Conservation (phyloP, 2,113 vertebrate species). For the Scolopax mira region DNA sequence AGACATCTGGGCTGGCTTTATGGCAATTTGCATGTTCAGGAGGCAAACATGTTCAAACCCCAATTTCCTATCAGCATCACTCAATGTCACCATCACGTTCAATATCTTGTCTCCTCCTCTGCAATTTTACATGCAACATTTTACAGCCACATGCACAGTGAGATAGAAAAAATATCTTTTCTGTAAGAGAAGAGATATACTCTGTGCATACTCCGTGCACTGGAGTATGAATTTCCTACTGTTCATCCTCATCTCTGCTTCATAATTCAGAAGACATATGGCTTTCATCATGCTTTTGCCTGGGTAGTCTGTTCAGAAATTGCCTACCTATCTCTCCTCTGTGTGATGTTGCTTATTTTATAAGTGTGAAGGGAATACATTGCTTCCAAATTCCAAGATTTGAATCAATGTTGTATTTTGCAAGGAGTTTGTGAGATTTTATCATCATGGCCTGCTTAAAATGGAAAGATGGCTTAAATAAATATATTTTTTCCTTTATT, state of each 20-base stretch:
- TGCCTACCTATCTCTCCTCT: not conserved
- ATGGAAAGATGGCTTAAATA: not conserved
- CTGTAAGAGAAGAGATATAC: not conserved
- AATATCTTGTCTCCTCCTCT: not conserved
- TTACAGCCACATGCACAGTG: not conserved
- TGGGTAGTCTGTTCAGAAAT: not conserved
- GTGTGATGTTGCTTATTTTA: not conserved
- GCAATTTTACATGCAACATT: not conserved
- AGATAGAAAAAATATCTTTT: not conserved
- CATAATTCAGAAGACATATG: not conserved
- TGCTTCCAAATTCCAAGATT: not conserved
- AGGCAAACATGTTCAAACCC: not conserved
- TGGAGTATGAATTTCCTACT: not conserved
- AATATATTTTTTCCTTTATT: not conserved
- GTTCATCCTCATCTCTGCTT: not conserved
- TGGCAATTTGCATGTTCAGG: not conserved
- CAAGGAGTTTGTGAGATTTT: not conserved
- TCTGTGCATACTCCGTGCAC: not conserved
- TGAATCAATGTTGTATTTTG: not conserved
- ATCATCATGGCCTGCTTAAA: not conserved
- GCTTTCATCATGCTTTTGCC: not conserved
- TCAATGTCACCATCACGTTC: not conserved
- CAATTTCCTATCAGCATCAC: not conserved
- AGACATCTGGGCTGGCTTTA: not conserved
- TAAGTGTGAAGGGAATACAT: not conserved